Evolutionary conservation across 1,140 invertebrate genomes (phyloP), one percentile per base, ranked within the genome.

Genomic region (Caenorhabditis elegans): DNA sequence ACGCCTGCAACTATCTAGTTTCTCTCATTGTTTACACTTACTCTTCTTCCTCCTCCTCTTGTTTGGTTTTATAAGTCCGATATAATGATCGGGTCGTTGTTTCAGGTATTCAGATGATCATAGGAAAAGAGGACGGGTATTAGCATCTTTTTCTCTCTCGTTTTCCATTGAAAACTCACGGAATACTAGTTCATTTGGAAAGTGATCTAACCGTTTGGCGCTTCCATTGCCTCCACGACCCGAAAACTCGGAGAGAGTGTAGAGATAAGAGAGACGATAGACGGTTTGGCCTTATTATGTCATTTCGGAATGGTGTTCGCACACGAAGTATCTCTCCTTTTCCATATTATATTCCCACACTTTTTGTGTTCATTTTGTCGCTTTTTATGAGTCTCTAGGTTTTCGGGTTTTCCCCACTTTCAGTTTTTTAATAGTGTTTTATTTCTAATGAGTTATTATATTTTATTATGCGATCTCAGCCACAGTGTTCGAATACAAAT

Each of bases 41-140:
- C 28, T 36, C 31, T 70, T 31, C 19, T 22, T 22, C 53, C 34
- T 31, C 28, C 34, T 39, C 4, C 26, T 34, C 34, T 17, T 34
- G 15, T 34, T 11, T 43, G 4, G 28, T 31, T 70, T 70, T 34
- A 70, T 70, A 70, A 70, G 26, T 70, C 60, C 60, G 60, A 70
- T 70, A 70, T 70, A 70, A 70, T 70, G 60, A 70, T 70, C 60
- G 34, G 55, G 55, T 65, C 31, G 55, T n/a, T n/a, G n/a, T 70
- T 70, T 70, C 60, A 70, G 60, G 60, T 70, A 8, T 53, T 53
- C 51, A 53, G 51, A 43, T 19, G 19, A 15, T 5, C 8, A 53
- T 6, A 28, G 22, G 26, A 26, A 5, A 6, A 53, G 19, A 24
- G 53, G 24, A 60, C 5, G 13, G 34, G n/a, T 39, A 36, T 43